phyloP scores from a whole-genome alignment of 1,140 invertebrate species.

The Paraescarpia echinospica region DNA sequence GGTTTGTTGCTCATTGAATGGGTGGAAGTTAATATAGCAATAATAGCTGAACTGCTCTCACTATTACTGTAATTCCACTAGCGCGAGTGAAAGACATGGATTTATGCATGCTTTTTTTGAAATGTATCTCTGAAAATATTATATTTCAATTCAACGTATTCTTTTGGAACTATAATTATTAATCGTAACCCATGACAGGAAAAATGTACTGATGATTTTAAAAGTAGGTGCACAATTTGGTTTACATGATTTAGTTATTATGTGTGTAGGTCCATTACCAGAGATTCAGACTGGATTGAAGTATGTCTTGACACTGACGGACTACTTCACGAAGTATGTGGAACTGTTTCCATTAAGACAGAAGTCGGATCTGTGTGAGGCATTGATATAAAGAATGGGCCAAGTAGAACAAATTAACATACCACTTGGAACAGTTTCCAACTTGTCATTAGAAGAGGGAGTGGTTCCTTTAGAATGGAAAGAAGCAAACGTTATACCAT shows the following conservation, averaged over 20 bases:
- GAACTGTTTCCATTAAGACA: no score
- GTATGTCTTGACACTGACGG: neutral
- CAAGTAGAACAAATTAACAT: no score
- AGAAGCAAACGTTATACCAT: no score
- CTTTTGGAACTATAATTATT: neutral
- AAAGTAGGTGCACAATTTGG: neutral
- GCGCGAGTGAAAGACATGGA: no score
- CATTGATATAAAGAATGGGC: no score
- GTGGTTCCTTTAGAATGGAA: no score
- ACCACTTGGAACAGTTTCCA: no score
- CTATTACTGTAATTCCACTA: neutral
- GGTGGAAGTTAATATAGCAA: neutral
- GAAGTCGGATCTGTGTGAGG: neutral
- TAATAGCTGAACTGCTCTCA: neutral
- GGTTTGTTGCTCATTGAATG: no score
- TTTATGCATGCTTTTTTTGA: neutral
- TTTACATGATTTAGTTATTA: neutral
- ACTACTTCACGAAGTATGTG: neutral
- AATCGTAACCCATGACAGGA: neutral
- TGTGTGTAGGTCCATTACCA: neutral
- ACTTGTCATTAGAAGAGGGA: no score
- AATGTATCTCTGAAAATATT: neutral
- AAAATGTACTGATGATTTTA: neutral
- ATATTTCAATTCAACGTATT: neutral
- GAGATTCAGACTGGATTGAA: neutral